A percentile compares a stretch with the other conserved stretches of the same genome.
Conservation (phyloP, 2,113 vertebrate genomes). For the Bathybates hornii region DNA sequence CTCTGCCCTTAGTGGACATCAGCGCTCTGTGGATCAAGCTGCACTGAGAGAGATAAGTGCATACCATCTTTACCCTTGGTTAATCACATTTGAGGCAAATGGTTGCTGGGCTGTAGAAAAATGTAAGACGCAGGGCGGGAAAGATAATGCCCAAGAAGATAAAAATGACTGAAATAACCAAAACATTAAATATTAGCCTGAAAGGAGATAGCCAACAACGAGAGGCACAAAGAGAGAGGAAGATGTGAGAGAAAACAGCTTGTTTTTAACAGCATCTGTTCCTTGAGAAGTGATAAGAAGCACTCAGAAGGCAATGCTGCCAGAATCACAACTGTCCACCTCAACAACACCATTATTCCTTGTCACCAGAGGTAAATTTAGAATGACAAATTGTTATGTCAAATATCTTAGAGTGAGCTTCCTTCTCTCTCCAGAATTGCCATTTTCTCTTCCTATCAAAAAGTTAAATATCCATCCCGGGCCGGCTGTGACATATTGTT, state of each 20-base stretch:
- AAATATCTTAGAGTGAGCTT: constrained; percentile 31
- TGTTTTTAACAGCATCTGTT: constrained; percentile 50
- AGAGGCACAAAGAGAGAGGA: neutral
- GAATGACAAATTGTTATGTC: constrained; percentile 60
- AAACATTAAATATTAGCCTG: constrained; percentile 53
- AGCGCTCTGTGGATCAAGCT: constrained; percentile 26
- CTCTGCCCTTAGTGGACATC: constrained; percentile 16
- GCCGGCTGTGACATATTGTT: constrained; percentile 45
- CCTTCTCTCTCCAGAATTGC: neutral
- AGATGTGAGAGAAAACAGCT: neutral
- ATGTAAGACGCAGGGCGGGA: constrained; percentile 18
- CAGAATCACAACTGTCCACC: constrained; percentile 51
- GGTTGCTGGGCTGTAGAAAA: constrained; percentile 33
- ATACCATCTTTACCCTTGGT: constrained; percentile 53
- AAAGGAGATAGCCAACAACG: constrained; percentile 46
- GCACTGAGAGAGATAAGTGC: constrained; percentile 59
- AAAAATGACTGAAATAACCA: constrained; percentile 56
- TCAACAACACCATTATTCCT: constrained; percentile 54
- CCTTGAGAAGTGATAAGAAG: constrained; percentile 50
- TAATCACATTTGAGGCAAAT: constrained; percentile 58
- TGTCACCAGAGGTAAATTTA: constrained; percentile 52
- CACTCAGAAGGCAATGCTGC: constrained; percentile 9
- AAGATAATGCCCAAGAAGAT: constrained; percentile 61
- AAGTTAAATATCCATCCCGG: constrained; percentile 35
- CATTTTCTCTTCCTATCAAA: constrained; percentile 39